phyloP scores from a whole-genome alignment of 2,113 vertebrate genomes.

The Martes martes region DNA sequence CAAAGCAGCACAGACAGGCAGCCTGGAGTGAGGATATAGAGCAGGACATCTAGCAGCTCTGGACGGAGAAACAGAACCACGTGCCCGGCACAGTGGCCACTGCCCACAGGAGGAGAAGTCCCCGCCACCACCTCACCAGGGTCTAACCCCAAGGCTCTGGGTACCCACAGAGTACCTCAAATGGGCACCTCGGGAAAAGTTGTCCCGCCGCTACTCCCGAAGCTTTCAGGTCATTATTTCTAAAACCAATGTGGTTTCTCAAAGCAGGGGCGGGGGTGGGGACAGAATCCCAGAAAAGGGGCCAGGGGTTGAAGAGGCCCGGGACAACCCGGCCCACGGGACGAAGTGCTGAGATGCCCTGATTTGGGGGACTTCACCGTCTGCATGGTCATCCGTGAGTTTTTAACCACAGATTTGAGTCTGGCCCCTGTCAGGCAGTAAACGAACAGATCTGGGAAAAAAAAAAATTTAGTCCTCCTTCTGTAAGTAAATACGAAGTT shows the following conservation, averaged over 20 bases:
- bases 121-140: background rate
- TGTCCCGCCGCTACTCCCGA: background rate
- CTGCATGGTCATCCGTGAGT: background rate
- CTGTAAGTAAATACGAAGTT: constrained; percentile 8
- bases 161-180: background rate
- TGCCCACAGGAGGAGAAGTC: background rate
- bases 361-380: background rate
- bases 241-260: background rate
- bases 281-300: background rate
- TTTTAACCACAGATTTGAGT: background rate
- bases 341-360: background rate
- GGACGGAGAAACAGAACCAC: background rate
- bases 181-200: background rate
- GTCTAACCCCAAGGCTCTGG: background rate
- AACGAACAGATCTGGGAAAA: background rate
- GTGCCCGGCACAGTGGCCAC: background rate
- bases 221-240: background rate
- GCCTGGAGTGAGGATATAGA: background rate
- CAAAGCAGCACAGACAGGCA: background rate
- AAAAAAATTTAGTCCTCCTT: background rate
- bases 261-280: background rate
- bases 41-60: background rate
- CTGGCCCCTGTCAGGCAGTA: background rate
- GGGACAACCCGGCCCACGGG: background rate
- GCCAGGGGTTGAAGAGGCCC: background rate